Percentiles rank a stretch among this genome's conserved stretches.
phyloP scores from a whole-genome alignment of 2,888 invertebrate species.

The Chromoteleia sp. region DNA sequence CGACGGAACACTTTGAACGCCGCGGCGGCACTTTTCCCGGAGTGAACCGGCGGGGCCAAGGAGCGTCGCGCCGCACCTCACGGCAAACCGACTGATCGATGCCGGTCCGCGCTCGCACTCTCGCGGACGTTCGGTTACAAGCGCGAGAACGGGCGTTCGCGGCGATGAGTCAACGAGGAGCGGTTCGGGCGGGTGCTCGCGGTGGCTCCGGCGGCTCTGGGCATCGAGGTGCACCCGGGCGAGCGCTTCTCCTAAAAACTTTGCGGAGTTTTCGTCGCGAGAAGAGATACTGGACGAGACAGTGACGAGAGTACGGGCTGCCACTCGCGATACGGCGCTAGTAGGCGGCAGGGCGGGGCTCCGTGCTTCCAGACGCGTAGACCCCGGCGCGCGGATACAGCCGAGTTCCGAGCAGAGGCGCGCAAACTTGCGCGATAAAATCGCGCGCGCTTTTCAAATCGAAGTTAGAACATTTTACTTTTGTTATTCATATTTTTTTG shows the following conservation, averaged over 20 bases:
- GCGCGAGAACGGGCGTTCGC: conserved; percentile 16
- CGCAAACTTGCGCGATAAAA: background rate
- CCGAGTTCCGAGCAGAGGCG: conserved; percentile 25
- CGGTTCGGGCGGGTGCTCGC: conserved; percentile 4
- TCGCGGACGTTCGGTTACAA: conserved; percentile 4
- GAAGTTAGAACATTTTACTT: no score
- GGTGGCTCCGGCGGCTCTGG: conserved; percentile 18
- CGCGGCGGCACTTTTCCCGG: conserved; percentile 39
- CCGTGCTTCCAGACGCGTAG: conserved; percentile 78
- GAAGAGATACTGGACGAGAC: conserved; percentile 14
- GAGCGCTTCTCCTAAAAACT: conserved; percentile 17
- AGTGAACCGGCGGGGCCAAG: conserved; percentile 34
- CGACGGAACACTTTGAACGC: conserved; percentile 41
- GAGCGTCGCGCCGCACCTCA: conserved; percentile 38
- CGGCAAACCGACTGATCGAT: conserved; percentile 61
- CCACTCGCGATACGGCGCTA: conserved; percentile 59
- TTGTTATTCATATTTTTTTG: no score
- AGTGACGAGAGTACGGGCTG: conserved; percentile 31
- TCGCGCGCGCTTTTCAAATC: conserved; percentile 20
- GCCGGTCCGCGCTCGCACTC: conserved; percentile 52
- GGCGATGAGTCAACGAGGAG: background rate
- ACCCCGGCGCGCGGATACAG: conserved; percentile 76
- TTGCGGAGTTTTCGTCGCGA: conserved; percentile 14
- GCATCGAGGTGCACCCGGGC: conserved; percentile 47
- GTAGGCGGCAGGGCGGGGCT: conserved; percentile 83